Evolutionary conservation across 2,113 vertebrate genomes (phyloP).

Genomic region (Mohoua ochrocephala): DNA sequence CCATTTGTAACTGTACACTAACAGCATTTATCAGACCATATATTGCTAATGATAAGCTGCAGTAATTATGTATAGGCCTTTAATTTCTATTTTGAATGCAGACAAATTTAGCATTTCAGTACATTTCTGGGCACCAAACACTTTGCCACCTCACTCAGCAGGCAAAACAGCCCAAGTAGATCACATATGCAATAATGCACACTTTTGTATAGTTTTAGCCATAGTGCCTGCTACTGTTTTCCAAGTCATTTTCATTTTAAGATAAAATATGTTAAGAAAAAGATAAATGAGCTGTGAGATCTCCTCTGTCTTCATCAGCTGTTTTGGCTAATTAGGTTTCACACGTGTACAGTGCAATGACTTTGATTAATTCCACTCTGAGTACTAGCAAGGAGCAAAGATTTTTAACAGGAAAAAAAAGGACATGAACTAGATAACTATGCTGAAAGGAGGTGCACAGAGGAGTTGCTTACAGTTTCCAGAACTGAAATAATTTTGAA

Average conservation of each 20-base stretch:
- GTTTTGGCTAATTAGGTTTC: constrained; percentile 13
- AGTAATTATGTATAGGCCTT: background rate
- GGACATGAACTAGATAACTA: background rate
- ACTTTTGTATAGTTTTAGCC: background rate
- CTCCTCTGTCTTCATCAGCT: background rate
- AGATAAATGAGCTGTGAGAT: background rate
- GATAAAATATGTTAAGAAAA: background rate
- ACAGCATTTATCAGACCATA: background rate
- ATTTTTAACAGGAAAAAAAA: background rate
- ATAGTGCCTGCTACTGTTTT: background rate
- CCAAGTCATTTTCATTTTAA: background rate
- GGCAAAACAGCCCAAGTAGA: background rate
- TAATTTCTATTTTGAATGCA: background rate
- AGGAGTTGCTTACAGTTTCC: background rate
- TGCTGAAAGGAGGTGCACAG: background rate
- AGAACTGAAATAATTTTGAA: background rate
- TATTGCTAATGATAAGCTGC: background rate
- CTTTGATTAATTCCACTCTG: constrained; percentile 13
- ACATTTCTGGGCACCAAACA: background rate
- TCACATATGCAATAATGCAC: background rate
- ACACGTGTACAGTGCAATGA: background rate
- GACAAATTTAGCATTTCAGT: background rate
- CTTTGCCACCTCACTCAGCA: background rate
- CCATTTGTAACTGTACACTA: background rate
- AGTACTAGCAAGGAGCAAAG: background rate